Evolutionary conservation across 1,140 invertebrate species (phyloP), one percentile per base, ranked within the genome.

Genomic region (Leptinotarsa undecemlineata): DNA sequence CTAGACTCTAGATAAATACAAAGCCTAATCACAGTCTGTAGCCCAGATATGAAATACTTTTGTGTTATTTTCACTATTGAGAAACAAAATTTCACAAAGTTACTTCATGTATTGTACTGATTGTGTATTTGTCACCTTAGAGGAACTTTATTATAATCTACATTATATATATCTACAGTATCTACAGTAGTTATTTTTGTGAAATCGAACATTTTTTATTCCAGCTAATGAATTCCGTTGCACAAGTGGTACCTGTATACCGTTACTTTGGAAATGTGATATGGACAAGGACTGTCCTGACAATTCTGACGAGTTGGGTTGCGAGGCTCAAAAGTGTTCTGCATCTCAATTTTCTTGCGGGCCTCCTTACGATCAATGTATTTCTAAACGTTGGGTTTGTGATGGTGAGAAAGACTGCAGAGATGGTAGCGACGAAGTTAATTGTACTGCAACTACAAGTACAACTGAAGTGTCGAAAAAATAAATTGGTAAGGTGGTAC

Each of bases 351-450:
- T 94, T 71, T 84, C 88, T 5, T 95, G 93, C 79, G 89, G 88
- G 6, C 73, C 74, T 23, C 81, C 81, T 17, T 86, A 86, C 71
- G 88, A 88, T 48, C 87, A 88, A n/a, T 95, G 94, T 80, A 94
- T 96, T 63, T 90, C 91, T 0, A 88, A 86, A 26, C 89, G 90
- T n/a, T 94, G 92, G 92, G 84, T 86, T 2, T 94, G 93, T 85
- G 93, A 94, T 82, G 91, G 91, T 0, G 91, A 92, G 75, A 87
- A 88, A 71, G 92, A 93, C 77, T 93, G 92, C 79, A 78, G 85
- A 1, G 90, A 91, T 77, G 87, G 87, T 2, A 91, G 89, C 0
- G 94, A 95, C 82, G 95, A 96, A 84, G 84, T 86, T 1, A 91
- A 94, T 74, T 94, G 93, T 77, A 88, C 87, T 0, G 72, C 51